Base-by-base conservation (phyloP, 2,888 invertebrate genomes). In the Lasioglossum oenotherae region DNA sequence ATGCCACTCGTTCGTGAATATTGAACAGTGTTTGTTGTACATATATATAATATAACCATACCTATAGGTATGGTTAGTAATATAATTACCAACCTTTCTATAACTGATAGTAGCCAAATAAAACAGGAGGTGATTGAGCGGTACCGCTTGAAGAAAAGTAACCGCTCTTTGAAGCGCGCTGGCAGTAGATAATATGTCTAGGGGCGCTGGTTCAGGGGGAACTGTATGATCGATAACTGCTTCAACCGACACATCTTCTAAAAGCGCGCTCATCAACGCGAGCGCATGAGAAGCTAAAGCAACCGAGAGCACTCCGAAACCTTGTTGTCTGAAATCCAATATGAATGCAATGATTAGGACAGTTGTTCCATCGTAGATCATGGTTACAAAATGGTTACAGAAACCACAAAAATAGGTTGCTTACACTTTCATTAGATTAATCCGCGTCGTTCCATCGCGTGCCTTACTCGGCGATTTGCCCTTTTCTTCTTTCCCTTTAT, bases 101-200 rank as follows among this genome's bases (percentile, higher is more conserved):
- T 99, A 99, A 90, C 98, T 98, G 60, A 98, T 98, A 8, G 98
- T 98, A 38, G 98, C 98, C 82, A 99, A 95, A 85, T 98, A 98
- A 89, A 98, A 98, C 75, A 99, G 95, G n/a, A 99, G 95, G 95
- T 98, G 97, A 93, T 97, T 98, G 77, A 98, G 95, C 4, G 97
- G 97, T 35, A 98, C 97, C 14, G 97, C 97, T 77, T 96, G 96
- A 46, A 97, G 96, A 69, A 98, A 96, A 4, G 97, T 96, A 60
- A 97, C 96, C 31, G 98, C 97, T 87, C 98, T 95, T 93, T 97
- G 97, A 76, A 97, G 96, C 35, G 97, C 97, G 4, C 97, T 96
- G 91, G 97, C 97, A 80, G 97, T 96, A 2, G 96, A 96, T 84
- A 97, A 95, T 75, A 97, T 96, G 79, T 96, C 96, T 82, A 97